Evolutionary conservation across 2,113 vertebrate genomes (phyloP).

Genomic region (Nesogale talazaci): DNA sequence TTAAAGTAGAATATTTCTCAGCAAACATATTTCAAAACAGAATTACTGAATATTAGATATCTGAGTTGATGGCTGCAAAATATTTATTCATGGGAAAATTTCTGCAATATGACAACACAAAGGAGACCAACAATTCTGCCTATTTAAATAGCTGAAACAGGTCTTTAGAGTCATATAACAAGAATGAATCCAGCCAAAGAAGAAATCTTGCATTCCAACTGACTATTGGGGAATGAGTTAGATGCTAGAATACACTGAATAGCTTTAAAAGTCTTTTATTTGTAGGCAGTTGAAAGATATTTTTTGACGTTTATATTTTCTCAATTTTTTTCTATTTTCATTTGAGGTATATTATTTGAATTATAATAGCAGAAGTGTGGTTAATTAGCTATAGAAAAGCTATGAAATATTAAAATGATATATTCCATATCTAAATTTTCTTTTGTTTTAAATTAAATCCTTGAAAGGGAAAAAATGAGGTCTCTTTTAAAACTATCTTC

Average conservation of each 20-base stretch:
- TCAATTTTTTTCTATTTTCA: conserved; percentile 12
- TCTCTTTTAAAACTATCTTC: neutral
- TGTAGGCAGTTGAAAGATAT: neutral
- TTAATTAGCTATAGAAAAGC: neutral
- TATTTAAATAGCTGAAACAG: conserved; percentile 3
- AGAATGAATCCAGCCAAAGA: neutral
- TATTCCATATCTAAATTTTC: neutral
- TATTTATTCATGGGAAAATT: conserved; percentile 61
- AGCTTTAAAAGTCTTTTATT: conserved; percentile 1
- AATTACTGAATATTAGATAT: conserved; percentile 47
- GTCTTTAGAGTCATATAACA: conserved; percentile 39
- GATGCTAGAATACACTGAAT: neutral
- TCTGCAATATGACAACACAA: conserved; percentile 39
- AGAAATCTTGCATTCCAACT: conserved; percentile 19
- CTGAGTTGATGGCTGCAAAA: conserved; percentile 45
- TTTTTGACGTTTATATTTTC: conserved; percentile 19
- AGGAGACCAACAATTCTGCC: conserved; percentile 23
- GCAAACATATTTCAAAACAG: conserved; percentile 40
- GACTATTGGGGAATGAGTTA: conserved; percentile 26
- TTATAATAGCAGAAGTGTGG: neutral
- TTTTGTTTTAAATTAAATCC: neutral
- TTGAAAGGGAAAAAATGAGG: neutral
- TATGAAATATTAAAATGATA: conserved; percentile 19
- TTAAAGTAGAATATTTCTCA: conserved; percentile 35
- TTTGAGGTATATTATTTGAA: conserved; percentile 14